A percentile compares a stretch with the other conserved stretches of the same genome.
These are phyloP conservation scores for Leptinotarsa juncta DNA, from an alignment of 2,888 invertebrate genomes.

Conservation along the genomic window DNA sequence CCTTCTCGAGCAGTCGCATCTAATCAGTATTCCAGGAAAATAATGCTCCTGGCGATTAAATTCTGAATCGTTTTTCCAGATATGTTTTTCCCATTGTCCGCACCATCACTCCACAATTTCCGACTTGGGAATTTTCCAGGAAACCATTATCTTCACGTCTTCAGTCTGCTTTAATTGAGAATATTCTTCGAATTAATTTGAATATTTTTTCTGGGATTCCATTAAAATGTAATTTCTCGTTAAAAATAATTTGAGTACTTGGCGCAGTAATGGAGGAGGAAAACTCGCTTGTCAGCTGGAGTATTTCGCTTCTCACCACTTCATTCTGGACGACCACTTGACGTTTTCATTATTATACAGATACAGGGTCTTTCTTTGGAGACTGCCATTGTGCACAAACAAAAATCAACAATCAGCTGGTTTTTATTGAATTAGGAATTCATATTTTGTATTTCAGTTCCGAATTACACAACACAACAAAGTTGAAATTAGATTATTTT, in stretches of 20 bases:
- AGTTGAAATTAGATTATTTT: too few species aligned
- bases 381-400: not conserved
- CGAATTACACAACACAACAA: too few species aligned
- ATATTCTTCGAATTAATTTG: constrained; percentile 5
- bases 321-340: not conserved
- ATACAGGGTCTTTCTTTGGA: not conserved
- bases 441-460: too few species aligned
- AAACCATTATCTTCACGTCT: not conserved
- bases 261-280: constrained; percentile 1
- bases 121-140: constrained; percentile 1
- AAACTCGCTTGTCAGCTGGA: not conserved
- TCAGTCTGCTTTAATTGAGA: constrained; percentile 2
- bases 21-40: not conserved
- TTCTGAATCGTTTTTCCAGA: not conserved
- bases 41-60: not conserved
- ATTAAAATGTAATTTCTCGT: constrained; percentile 18
- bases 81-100: not conserved
- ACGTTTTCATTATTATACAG: not conserved
- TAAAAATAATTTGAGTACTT: constrained; percentile 18
- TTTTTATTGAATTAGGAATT: too few species aligned
- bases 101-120: not conserved
- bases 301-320: not conserved
- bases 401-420: too few species aligned
- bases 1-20: too few species aligned
- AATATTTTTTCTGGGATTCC: constrained; percentile 10